These are phyloP conservation scores for Psittacula cyanocephala DNA, from an alignment of 2,113 vertebrate species.

Conservation along the genomic window DNA sequence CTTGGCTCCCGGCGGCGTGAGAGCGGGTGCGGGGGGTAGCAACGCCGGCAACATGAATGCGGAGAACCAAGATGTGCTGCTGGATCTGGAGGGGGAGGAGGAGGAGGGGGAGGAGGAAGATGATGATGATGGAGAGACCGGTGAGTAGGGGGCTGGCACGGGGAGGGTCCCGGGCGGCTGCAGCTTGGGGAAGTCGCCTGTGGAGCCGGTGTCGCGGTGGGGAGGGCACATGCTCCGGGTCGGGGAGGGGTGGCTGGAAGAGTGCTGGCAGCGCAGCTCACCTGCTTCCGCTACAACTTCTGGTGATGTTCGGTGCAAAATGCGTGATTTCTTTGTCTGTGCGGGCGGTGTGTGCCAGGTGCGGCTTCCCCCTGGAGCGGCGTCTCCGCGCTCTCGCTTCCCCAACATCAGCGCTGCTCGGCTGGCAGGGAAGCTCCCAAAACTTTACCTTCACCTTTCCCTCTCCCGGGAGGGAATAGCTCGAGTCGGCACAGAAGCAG, in stretches of 20 bases:
- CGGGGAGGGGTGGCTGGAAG: background rate
- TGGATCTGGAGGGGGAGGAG: conserved; percentile 64
- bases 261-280: accelerated
- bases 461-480: background rate
- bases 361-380: background rate
- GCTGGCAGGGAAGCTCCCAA: background rate
- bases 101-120: conserved; percentile 54
- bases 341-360: background rate
- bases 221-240: background rate
- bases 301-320: background rate
- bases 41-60: conserved; percentile 2
- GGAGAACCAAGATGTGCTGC: conserved; percentile 65
- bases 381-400: background rate
- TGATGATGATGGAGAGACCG: conserved; percentile 70
- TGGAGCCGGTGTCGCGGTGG: background rate
- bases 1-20: background rate
- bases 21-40: accelerated
- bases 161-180: background rate
- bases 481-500: background rate
- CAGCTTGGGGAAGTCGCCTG: too few species aligned
- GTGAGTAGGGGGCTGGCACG: conserved; percentile 45
- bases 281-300: background rate
- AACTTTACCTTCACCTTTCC: background rate
- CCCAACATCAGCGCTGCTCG: accelerated
- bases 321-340: background rate